Base-by-base conservation (phyloP, 2,888 invertebrate species). In the Aphodius sticticus region DNA sequence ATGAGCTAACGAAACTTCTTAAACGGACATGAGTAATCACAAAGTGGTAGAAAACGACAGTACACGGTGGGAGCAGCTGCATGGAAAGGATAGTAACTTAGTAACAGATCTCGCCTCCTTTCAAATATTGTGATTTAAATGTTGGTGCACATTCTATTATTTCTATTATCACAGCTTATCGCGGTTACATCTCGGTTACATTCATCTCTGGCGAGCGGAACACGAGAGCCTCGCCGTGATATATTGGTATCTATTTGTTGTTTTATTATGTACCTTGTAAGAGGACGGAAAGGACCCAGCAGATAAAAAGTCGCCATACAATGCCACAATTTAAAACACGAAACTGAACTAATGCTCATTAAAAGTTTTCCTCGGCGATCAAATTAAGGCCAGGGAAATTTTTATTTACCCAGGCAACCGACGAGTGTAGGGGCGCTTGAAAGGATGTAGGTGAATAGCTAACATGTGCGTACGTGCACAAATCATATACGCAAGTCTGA, bases 401-500 rank as follows among this genome's bases (percentile, higher is more conserved):
- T 77, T 77, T 35, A 69, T 77, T 77, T 77, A 77, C 69, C 16
- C 37, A 37, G 37, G 53, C 53, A 53, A 53, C 53, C 53, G 37
- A 74, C 36, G 74, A 71, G 16, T 12, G 26, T 16, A 71, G 71
- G 12, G 35, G 35, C 71, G 74, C n/a, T 35, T 71, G 77, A 38
- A 70, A 36, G 38, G 53, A 53, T 79, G 77, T 79, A 77, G 77
- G 80, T 80, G 77, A 69, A 77, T 74, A 16, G 70, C 53, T 70
- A 70, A 76, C 37, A 70, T 76, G 77, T 69, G 75, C 74, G 69
- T 37, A 77, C 70, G 69, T 75, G 75, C 69, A 77, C 80, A 77
- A 80, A 80, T 80, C 77, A 69, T 76, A 74, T 80, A 80, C 80
- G 80, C 80, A 80, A 77, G 77, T 77, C 69, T 80, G 80, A 80